Evolutionary conservation across 2,888 invertebrate genomes (phyloP).

Genomic region (Heterodera filipjevi): DNA sequence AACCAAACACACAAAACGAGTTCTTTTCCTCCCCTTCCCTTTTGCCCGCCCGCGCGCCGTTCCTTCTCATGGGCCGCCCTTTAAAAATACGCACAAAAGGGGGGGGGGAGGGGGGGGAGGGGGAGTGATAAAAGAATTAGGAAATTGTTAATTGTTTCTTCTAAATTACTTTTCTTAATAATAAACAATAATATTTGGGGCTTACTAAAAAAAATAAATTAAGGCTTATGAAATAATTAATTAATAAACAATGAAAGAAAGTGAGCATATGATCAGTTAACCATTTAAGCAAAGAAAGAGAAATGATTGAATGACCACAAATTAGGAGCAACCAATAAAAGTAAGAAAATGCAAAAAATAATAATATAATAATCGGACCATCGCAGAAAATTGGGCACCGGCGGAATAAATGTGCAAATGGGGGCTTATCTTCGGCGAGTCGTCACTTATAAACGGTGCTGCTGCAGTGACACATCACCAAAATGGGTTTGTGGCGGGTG

Average conservation of each 20-base stretch:
- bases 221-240: neutral
- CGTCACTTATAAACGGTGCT: neutral
- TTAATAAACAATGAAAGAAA: neutral
- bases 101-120: neutral
- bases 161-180: neutral
- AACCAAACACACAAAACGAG: neutral
- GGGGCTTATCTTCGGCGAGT: no score
- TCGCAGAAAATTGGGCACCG: neutral
- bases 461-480: neutral
- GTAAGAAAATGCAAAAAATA: neutral
- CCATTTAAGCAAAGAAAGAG: neutral
- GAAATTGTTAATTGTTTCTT: no score
- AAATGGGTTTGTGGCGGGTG: no score
- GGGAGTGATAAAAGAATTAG: neutral
- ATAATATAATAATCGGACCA: neutral
- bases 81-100: neutral
- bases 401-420: neutral
- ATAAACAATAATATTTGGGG: constrained; percentile 6
- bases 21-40: neutral
- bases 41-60: neutral
- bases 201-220: neutral
- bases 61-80: neutral
- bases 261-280: neutral
- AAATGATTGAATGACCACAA: no score
- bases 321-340: no score